Evolutionary conservation across 2,888 invertebrate species (phyloP).

Genomic region (Mythimna vitellina): DNA sequence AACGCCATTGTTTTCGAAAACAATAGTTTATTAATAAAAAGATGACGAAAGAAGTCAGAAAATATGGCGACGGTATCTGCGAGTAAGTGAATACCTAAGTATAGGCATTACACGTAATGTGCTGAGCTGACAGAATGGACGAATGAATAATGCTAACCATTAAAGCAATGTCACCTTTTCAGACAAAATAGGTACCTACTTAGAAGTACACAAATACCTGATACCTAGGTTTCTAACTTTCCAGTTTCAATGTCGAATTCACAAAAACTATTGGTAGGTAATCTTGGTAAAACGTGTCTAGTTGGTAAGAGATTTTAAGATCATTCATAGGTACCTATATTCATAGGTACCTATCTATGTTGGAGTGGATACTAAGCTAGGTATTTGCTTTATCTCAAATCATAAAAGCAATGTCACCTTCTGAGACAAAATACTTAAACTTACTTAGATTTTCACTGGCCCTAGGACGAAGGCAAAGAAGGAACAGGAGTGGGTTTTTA

Average conservation of each 20-base stretch:
- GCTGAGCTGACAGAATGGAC: slow-evolving; percentile 21
- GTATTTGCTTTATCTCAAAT: not conserved
- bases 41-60: slow-evolving; percentile 21
- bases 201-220: slow-evolving; percentile 16
- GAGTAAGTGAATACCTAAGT: slow-evolving; percentile 11
- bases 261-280: slow-evolving; percentile 4
- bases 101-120: slow-evolving; percentile 11
- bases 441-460: slow-evolving; percentile 17
- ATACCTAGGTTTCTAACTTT: slow-evolving; percentile 31
- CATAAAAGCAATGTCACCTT: slow-evolving; percentile 22
- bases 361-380: not conserved
- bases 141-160: slow-evolving; percentile 33
- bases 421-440: slow-evolving; percentile 18
- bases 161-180: slow-evolving; percentile 25
- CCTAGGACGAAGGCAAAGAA: too few species aligned
- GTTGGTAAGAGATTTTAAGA: not conserved
- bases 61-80: slow-evolving; percentile 7
- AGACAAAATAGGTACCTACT: slow-evolving; percentile 15
- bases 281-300: slow-evolving; percentile 13
- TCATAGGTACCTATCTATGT: not conserved
- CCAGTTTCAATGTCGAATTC: slow-evolving; percentile 51
- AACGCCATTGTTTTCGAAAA: slow-evolving; percentile 12
- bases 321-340: not conserved
- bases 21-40: slow-evolving; percentile 28
- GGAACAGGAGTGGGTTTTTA: too few species aligned